Percentiles rank a stretch among this genome's conserved stretches.
Conservation (phyloP, 2,797 vertebrate species). For the Enteromius trimaculatus region DNA sequence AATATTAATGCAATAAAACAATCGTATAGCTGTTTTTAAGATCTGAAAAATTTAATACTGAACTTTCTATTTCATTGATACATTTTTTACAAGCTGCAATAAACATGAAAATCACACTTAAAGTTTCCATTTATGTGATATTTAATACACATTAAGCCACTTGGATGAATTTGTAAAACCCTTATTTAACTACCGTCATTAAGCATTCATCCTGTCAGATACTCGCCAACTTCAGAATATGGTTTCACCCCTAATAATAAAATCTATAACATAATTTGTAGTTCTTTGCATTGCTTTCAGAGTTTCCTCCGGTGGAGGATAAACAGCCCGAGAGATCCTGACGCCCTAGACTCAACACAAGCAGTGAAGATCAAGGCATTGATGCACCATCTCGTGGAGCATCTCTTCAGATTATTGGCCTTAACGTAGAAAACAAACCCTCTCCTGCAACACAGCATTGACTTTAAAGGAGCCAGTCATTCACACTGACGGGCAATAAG, state of each 20-base stretch:
- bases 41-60: not conserved
- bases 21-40: not conserved
- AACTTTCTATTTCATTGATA: not conserved
- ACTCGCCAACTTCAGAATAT: not conserved
- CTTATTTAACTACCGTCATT: not conserved
- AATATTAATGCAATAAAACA: not conserved
- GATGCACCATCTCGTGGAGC: constrained; percentile 61
- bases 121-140: not conserved
- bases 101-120: not conserved
- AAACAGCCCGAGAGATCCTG: constrained; percentile 28
- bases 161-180: not conserved
- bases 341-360: constrained; percentile 43
- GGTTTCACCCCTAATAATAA: not conserved
- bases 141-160: not conserved
- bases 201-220: not conserved
- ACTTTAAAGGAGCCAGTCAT: constrained; percentile 59
- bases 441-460: constrained; percentile 55
- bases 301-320: not conserved
- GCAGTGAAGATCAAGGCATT: constrained; percentile 46
- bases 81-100: not conserved
- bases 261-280: not conserved
- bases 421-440: constrained; percentile 64
- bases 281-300: not conserved
- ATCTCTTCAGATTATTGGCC: constrained; percentile 67
- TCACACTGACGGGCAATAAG: constrained; percentile 55